Conservation (phyloP, 2,797 vertebrate genomes). For the Anisognathus igniventris region DNA sequence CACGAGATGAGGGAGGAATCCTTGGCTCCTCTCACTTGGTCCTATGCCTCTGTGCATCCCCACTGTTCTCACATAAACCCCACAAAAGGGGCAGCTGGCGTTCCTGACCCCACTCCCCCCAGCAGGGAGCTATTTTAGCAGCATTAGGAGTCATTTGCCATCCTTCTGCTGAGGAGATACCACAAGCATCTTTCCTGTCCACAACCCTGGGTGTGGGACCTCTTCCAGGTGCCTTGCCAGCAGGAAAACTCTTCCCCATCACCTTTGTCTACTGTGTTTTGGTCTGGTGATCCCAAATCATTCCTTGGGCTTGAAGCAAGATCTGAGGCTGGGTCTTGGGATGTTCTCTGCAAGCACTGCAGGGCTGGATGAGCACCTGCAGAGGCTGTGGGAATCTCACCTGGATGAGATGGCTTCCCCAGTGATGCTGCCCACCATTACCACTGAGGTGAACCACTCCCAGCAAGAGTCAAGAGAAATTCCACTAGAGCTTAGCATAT, state of each 20-base stretch:
- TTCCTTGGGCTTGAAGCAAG: not conserved
- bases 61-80: not conserved
- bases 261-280: not conserved
- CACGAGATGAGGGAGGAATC: not conserved
- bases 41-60: not conserved
- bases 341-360: rapidly evolving
- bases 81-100: not conserved
- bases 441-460: not conserved
- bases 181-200: not conserved
- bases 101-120: not conserved
- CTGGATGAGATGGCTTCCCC: not conserved
- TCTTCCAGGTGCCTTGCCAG: not conserved
- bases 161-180: not conserved
- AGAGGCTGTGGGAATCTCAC: not conserved
- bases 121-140: not conserved
- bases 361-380: not conserved
- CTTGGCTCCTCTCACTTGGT: not conserved
- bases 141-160: not conserved
- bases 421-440: not conserved
- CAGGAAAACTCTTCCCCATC: not conserved
- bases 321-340: not conserved
- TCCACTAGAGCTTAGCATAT: not conserved
- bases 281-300: not conserved
- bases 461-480: not conserved
- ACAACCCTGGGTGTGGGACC: not conserved